phyloP scores from a whole-genome alignment of 1,140 invertebrate species.

The Magallana ariakensis region DNA sequence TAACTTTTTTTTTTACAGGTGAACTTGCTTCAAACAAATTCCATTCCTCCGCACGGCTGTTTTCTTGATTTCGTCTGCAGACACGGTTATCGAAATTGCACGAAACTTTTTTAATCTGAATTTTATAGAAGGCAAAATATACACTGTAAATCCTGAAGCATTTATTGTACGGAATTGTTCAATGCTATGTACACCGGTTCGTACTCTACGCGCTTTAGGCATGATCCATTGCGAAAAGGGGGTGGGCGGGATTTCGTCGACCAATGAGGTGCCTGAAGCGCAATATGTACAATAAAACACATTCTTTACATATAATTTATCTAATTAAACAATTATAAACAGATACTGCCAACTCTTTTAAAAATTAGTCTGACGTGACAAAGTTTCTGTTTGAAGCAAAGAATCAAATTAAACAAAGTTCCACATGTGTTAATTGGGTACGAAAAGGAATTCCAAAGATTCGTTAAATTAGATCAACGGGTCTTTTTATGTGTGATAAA shows the following conservation, averaged over 20 bases:
- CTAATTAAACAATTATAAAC: conserved; percentile 16
- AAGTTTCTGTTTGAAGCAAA: not conserved
- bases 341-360: not conserved
- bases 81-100: conserved; percentile 24
- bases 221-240: conserved; percentile 9
- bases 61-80: not conserved
- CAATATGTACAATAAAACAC: not conserved
- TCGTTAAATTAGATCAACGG: conserved; percentile 14
- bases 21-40: not conserved
- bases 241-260: conserved; percentile 19
- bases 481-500: not conserved
- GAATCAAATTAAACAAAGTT: not conserved
- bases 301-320: conserved; percentile 31
- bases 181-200: not conserved
- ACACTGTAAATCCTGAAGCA: conserved; percentile 2
- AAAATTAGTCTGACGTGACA: not conserved
- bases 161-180: conserved; percentile 32
- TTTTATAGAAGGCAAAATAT: conserved; percentile 12
- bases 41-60: not conserved
- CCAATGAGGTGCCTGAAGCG: conserved; percentile 27
- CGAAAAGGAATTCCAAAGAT: not conserved
- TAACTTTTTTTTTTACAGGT: not conserved
- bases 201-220: conserved; percentile 23
- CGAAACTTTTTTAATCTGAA: conserved; percentile 29
- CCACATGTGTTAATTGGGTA: conserved; percentile 6